Evolutionary conservation across 2,888 invertebrate species (phyloP), one percentile per base, ranked within the genome.

Genomic region (Parnassius mnemosyne): DNA sequence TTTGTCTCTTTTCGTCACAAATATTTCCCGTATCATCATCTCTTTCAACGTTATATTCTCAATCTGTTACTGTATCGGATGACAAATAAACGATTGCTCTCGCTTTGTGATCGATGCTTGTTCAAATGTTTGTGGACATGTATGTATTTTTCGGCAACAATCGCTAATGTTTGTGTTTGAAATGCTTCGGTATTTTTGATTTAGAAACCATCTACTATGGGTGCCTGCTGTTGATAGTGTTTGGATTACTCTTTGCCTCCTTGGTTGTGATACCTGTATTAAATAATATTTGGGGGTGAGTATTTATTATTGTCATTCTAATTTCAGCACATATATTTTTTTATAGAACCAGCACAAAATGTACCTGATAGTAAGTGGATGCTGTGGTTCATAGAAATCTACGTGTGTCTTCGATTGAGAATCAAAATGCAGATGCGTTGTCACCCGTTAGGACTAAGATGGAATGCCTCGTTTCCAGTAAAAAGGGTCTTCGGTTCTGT

Each of bases 181-280:
- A 83, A 85, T 83, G 79, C 76, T 86, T 85, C 79, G 83, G 82
- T 68, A n/a, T 69, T 75, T 86, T 84, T 84, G 77, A 82, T 79
- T 79, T 72, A 12, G 58, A 69, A 72, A 66, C 69, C 77, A 72
- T 71, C 77, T 73, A 80, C 75, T 78, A 77, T 61, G 20, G 52
- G 52, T 77, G 75, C 80, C 74, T 75, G 73, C 69, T 72, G 77
- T 72, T 76, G 69, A 69, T 73, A 69, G 73, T 78, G 70, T 84
- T 80, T 77, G 71, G 73, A 75, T 78, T 76, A 75, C 73, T 75
- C 72, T 75, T 73, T 49, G 11, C n/a, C 3, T 12, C 3, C 11
- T 11, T 44, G 12, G 9, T 11, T 9, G n/a, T 50, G 13, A 50
- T 50, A 47, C 5, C 12, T 44, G 44, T 44, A 44, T 44, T 44